phyloP scores from a whole-genome alignment of 2,888 invertebrate genomes.

The Rotaria magnacalcarata region DNA sequence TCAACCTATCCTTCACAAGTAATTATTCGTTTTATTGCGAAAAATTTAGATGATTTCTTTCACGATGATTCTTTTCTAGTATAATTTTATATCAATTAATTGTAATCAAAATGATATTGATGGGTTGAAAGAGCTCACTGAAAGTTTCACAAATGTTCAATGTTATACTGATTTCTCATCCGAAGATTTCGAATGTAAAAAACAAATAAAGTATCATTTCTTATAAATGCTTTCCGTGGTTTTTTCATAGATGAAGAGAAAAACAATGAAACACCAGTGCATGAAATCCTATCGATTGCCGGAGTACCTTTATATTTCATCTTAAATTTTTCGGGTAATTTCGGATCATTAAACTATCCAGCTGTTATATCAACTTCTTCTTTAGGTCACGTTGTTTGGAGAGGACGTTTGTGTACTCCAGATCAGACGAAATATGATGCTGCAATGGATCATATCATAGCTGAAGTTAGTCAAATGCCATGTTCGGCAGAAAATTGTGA shows the following conservation, averaged over 20 bases:
- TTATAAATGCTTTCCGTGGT: background rate
- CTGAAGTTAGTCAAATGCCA: background rate
- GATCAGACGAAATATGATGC: background rate
- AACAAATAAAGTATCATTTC: background rate
- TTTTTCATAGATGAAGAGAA: background rate
- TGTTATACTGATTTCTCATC: slow-evolving; percentile 25
- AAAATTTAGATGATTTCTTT: background rate
- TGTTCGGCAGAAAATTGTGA: background rate
- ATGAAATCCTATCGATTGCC: background rate
- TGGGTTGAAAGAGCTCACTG: background rate
- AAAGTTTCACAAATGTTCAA: background rate
- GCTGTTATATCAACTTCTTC: background rate
- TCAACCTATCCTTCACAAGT: background rate
- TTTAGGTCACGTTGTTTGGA: background rate
- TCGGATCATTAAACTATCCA: too few relatives aligned
- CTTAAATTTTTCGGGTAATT: background rate
- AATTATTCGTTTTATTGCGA: background rate
- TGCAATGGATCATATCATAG: background rate
- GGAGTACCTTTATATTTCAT: background rate
- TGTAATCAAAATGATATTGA: background rate
- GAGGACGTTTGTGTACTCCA: background rate
- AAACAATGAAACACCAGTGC: background rate
- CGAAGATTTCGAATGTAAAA: background rate
- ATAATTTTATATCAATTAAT: background rate
- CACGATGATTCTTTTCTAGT: background rate